Evolutionary conservation across 2,113 vertebrate genomes (phyloP), one percentile per base, ranked within the genome.

Genomic region (Grus americana): DNA sequence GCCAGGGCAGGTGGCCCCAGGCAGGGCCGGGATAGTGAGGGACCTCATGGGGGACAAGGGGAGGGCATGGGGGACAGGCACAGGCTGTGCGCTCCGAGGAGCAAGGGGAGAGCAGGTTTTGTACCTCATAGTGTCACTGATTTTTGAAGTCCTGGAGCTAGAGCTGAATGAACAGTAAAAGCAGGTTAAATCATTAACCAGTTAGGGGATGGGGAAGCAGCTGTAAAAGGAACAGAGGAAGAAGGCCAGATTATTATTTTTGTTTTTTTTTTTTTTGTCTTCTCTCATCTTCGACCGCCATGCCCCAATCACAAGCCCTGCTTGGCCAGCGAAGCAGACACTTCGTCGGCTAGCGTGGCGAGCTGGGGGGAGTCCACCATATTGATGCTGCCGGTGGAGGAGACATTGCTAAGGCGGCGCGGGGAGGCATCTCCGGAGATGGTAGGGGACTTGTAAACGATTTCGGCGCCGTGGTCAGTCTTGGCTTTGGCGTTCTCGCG

Each of bases 381-480:
- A 98, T 99, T 99, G 98, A 99, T 98, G 98, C 99, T 99, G 98
- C 99, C 99, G 1, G 98, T 99, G 96, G 99, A 99, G 90, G 99
- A 99, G 88, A 99, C 99, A 29, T 99, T 99, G 98, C 99, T 99
- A 96, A 99, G 99, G 97, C 99, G 99, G 21, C 98, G 98, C 1
- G 99, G 99, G 62, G 99, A 99, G 42, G 99, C 99, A 47, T 99
- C 99, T 96, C 99, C 97, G 1, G 99, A 99, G 91, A 98, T 97
- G 96, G 96, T 98, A 1, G 98, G 98, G 12, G 98, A 99, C 97
- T 98, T 98, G 97, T 98, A 98, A 94, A 99, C 97, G 26, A 99
- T 99, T 96, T 99, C 99, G 0, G 99, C 99, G 82, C 99, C 99
- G 11, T 99, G 99, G 98, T 99, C 99, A 2, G 99, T 99, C 97